Evolutionary conservation across 2,888 invertebrate genomes (phyloP), one percentile per base, ranked within the genome.

Genomic region (Andricus quercusramuli): DNA sequence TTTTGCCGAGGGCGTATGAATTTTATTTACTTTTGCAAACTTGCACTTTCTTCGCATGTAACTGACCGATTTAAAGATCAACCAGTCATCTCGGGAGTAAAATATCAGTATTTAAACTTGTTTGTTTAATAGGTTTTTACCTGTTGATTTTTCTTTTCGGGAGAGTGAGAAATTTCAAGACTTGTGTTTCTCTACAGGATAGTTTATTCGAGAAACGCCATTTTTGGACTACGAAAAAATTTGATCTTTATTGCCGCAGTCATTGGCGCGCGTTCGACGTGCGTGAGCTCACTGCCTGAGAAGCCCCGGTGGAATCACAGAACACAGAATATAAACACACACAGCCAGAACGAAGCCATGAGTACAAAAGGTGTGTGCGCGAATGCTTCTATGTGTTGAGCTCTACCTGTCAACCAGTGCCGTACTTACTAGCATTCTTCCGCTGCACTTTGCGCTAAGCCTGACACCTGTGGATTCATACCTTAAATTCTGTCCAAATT

Each of bases 201-300:
- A 37, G 15, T 47, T 85, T 88, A 87, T 82, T 80, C 85, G 84
- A 86, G 85, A 86, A 89, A 89, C 89, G 90, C 91, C 91, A 91
- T 91, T 90, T 90, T 90, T 89, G 90, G 90, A 83, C 80, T 84
- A 81, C 78, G 76, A 79, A 74, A 79, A 82, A 78, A 76, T 47
- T 81, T 77, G 70, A 64, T 67, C 47, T 82, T 64, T 78, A 82
- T 85, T 82, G 79, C 83, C 85, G 83, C 83, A 83, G 82, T 80
- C 80, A 82, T 81, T 85, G 84, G 87, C 82, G 84, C 88, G 84
- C 81, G 85, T 88, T 86, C 88, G 88, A 88, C 87, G 87, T 89
- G 86, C 89, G 86, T 90, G 86, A 89, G 88, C 89, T 90, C 89
- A 89, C 90, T 90, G 87, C 83, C 81, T 82, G 84, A 84, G 82